phyloP scores from a whole-genome alignment of 2,797 vertebrate genomes.

The Typhlichthys subterraneus region DNA sequence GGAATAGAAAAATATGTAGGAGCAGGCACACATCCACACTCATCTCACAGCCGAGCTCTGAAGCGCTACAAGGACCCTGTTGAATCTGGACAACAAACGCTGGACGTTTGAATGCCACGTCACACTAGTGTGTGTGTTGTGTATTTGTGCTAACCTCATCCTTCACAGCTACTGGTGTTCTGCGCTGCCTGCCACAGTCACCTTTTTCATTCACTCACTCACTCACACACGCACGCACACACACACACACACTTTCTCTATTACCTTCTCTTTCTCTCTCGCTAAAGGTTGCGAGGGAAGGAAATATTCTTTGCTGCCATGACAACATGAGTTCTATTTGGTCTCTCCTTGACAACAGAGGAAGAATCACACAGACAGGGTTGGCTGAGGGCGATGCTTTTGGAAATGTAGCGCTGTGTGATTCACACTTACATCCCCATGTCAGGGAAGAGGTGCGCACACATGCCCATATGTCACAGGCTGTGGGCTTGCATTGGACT shows the following conservation, averaged over 20 bases:
- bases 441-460: neutral
- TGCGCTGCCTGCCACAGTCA: slow-evolving; percentile 14
- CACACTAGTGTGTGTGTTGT: neutral
- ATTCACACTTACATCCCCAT: slow-evolving; percentile 28
- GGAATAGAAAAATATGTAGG: too few species aligned
- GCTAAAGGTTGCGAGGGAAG: slow-evolving; percentile 58
- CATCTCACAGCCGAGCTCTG: too few species aligned
- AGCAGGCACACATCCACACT: too few species aligned
- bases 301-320: slow-evolving; percentile 66
- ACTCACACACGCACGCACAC: slow-evolving; percentile 22
- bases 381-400: slow-evolving; percentile 29
- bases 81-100: too few species aligned
- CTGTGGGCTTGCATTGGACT: slow-evolving; percentile 1
- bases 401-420: slow-evolving; percentile 12
- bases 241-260: slow-evolving; percentile 6
- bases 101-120: too few species aligned
- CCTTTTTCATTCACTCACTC: slow-evolving; percentile 22
- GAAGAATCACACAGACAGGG: slow-evolving; percentile 30
- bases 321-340: slow-evolving; percentile 63
- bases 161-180: slow-evolving; percentile 27
- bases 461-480: neutral
- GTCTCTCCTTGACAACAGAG: slow-evolving; percentile 51
- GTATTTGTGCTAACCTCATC: neutral
- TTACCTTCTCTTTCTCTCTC: slow-evolving; percentile 21
- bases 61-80: too few species aligned